Conservation (phyloP, 2,888 invertebrate species). For the Alloplasta piceator region DNA sequence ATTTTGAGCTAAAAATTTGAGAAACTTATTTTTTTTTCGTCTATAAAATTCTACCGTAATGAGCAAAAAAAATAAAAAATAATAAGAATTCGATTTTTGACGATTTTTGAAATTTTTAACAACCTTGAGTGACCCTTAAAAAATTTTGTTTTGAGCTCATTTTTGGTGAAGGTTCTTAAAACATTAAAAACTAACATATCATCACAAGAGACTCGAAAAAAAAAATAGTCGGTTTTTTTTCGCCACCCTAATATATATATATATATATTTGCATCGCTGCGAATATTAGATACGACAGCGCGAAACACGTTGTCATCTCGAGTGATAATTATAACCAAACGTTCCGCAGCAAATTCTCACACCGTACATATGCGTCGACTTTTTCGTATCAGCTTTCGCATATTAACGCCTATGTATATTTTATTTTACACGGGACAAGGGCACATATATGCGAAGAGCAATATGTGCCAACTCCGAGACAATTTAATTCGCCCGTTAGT, state of each 20-base stretch:
- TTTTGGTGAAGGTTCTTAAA: no score
- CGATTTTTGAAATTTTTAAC: no score
- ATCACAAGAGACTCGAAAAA: no score
- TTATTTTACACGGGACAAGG: neutral
- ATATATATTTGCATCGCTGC: neutral
- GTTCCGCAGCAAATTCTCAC: slow-evolving; percentile 34
- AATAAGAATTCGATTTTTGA: no score
- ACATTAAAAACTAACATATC: no score
- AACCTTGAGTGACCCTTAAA: no score
- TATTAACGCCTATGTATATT: neutral
- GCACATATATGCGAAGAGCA: slow-evolving; percentile 27
- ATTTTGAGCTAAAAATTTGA: no score
- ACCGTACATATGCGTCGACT: neutral
- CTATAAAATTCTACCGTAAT: no score
- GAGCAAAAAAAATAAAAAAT: no score
- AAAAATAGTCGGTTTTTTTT: no score
- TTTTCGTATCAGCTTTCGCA: slow-evolving; percentile 8
- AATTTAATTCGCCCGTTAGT: slow-evolving; percentile 30
- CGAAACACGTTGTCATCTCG: slow-evolving; percentile 47
- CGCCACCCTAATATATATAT: slow-evolving; percentile 1
- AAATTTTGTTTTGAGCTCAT: no score
- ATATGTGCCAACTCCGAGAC: slow-evolving; percentile 27
- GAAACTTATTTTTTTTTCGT: no score
- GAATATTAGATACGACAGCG: slow-evolving; percentile 23
- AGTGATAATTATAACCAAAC: slow-evolving; percentile 46